Evolutionary conservation across 1,140 invertebrate genomes (phyloP), one percentile per base, ranked within the genome.

Genomic region (Ctenoplectra terminalis): DNA sequence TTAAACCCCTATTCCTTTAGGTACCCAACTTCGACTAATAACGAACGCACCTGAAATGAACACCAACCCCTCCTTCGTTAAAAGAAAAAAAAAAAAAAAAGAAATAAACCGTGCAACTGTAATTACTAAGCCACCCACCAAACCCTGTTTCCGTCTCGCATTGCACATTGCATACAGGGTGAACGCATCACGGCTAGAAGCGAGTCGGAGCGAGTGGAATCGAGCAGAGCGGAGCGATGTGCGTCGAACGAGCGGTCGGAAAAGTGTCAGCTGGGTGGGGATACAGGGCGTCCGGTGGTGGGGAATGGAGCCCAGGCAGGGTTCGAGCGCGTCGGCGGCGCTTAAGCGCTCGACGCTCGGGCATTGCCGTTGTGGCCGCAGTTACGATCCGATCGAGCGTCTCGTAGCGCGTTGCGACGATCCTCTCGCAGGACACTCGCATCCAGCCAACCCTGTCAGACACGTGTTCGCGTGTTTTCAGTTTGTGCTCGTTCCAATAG

Each of bases 331-430:
- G 88, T 88, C 85, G 81, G 85, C 76, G 89, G 84, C 87, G 88
- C 88, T 87, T 89, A 88, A 89, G 86, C 85, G 84, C 85, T 89
- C 87, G 89, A 89, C 88, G 86, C 88, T 84, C 88, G 91, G 88
- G 89, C 92, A 92, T 91, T 92, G 91, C 92, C 91, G 90, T 92
- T 85, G 89, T 90, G 88, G 91, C 90, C 87, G 87, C 86, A 80
- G 88, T 78, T 89, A 90, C 90, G 89, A 90, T 83, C 72, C 87
- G 89, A 88, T 87, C 89, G 89, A 85, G 61, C 81, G 85, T 74
- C 78, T 66, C 70, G 56, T 31, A 64, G 70, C 80, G 54, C 61
- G 67, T 72, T n/a, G 76, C 54, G 40, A 50, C 17, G 9, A 40
- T 79, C 54, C 67, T 61, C 13, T 50, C 67, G 67, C 46, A 72